Percentiles rank a stretch among this genome's conserved stretches.
These are phyloP conservation scores for Epinephelus cyanopodus DNA, from an alignment of 2,113 vertebrate species.

Conservation along the genomic window DNA sequence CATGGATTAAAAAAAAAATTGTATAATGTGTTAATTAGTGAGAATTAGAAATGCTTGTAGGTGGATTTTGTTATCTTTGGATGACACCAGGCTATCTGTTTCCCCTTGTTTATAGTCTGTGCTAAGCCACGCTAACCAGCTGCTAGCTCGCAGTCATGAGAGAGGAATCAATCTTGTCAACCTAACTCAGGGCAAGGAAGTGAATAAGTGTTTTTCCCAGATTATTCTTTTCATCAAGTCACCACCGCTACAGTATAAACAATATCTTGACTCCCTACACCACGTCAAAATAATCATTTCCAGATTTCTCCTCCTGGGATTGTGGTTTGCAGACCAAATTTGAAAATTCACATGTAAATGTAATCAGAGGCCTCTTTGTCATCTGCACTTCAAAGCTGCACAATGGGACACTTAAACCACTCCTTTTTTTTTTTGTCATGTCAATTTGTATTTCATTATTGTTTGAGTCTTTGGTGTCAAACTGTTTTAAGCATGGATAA, in stretches of 20 bases:
- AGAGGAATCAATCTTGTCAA: neutral
- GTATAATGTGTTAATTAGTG: neutral
- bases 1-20: neutral
- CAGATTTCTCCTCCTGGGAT: neutral
- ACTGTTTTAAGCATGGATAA: neutral
- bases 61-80: no score
- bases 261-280: conserved; percentile 9
- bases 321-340: neutral
- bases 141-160: neutral
- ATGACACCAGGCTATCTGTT: neutral
- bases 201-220: neutral
- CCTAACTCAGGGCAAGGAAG: neutral
- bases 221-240: conserved; percentile 10
- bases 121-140: neutral
- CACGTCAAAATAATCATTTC: conserved; percentile 27
- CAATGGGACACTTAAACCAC: conserved; percentile 21
- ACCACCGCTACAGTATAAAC: neutral
- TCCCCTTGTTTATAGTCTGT: neutral
- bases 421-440: neutral
- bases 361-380: conserved; percentile 33
- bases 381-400: conserved; percentile 33
- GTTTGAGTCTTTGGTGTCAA: conserved; percentile 17
- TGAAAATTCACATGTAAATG: conserved; percentile 37
- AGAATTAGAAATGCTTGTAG: neutral
- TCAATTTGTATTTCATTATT: conserved; percentile 17